phyloP scores from a whole-genome alignment of 2,797 vertebrate genomes.

The Parauchenoglanis punctatus region DNA sequence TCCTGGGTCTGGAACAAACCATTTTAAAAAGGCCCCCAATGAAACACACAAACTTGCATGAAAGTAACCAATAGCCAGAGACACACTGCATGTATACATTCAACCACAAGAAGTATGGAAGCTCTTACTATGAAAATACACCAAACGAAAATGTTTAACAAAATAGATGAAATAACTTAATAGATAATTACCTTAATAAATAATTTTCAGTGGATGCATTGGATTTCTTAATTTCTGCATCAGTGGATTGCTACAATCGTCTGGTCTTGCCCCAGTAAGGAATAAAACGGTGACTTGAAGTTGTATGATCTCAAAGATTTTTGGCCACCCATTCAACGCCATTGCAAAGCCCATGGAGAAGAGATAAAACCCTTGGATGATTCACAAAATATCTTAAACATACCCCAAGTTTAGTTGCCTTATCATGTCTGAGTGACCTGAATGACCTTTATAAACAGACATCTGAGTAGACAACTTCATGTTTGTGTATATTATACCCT shows the following conservation, averaged over 20 bases:
- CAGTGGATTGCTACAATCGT: not conserved
- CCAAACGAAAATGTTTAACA: not conserved
- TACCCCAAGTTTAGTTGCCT: not conserved
- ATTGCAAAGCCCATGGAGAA: not conserved
- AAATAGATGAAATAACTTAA: not conserved
- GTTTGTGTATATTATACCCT: not conserved
- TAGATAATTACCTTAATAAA: too few species aligned
- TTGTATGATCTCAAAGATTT: not conserved
- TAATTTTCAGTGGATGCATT: not conserved
- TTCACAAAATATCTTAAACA: not conserved
- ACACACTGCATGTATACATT: not conserved
- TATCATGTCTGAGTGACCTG: not conserved
- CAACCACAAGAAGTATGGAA: not conserved
- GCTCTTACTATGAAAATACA: not conserved
- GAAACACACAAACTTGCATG: not conserved
- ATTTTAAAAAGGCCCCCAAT: not conserved
- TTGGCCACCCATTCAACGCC: not conserved
- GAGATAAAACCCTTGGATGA: not conserved
- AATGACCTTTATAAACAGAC: not conserved
- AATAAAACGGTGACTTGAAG: conserved; percentile 9
- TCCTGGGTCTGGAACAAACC: not conserved
- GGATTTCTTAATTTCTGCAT: not conserved
- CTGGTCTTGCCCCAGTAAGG: not conserved
- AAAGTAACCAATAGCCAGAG: not conserved
- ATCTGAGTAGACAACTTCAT: not conserved